Evolutionary conservation across 2,113 vertebrate species (phyloP).

Genomic region (Heterotilapia buettikoferi): DNA sequence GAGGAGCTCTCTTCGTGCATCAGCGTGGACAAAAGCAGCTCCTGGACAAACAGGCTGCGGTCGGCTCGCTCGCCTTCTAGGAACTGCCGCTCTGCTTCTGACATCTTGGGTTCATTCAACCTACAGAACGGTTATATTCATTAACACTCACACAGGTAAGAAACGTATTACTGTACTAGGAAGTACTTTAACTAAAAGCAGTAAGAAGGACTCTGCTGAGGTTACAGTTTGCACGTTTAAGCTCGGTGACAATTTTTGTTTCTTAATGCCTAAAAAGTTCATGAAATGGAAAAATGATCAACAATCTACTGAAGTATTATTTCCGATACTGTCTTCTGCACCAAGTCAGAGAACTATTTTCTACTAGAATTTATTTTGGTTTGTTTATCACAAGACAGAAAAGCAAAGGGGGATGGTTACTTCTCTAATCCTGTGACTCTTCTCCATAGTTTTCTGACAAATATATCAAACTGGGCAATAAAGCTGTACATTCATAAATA

Average conservation of each 20-base stretch:
- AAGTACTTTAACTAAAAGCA: not conserved
- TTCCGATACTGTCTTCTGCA: not conserved
- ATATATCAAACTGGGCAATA: not conserved
- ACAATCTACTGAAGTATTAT: not conserved
- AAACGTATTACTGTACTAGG: not conserved
- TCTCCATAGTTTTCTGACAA: not conserved
- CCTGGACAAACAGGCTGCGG: conserved; percentile 95
- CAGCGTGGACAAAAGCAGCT: conserved; percentile 94
- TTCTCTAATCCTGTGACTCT: not conserved
- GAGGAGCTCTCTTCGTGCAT: conserved; percentile 97
- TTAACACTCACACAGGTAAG: not conserved
- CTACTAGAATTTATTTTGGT: not conserved
- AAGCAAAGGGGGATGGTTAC: not conserved
- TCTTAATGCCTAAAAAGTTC: not conserved
- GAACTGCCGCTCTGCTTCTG: conserved; percentile 90
- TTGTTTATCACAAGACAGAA: not conserved
- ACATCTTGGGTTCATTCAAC: conserved; percentile 97
- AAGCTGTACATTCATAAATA: not conserved
- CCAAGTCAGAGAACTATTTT: not conserved
- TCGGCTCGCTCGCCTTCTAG: conserved; percentile 92
- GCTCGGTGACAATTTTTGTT: not conserved
- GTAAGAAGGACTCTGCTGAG: not conserved
- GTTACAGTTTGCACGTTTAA: not conserved
- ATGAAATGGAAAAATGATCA: not conserved
- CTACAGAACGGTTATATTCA: conserved; percentile 26